phyloP scores from a whole-genome alignment of 1,140 invertebrate genomes.

The Macrostomum lignano region DNA sequence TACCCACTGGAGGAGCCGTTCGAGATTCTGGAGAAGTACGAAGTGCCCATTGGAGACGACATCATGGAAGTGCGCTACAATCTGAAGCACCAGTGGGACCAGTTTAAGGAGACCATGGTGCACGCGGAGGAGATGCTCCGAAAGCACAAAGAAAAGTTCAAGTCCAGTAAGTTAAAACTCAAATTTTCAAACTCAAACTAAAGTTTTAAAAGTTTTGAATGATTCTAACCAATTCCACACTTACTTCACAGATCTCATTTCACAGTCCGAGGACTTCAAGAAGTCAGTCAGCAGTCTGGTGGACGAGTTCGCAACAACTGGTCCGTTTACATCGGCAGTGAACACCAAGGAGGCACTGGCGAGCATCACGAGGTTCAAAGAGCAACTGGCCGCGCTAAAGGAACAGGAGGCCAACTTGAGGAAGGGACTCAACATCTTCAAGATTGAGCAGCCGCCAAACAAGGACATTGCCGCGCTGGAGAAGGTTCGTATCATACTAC shows the following conservation, averaged over 20 bases:
- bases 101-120: slow-evolving; percentile 36
- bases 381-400: slow-evolving; percentile 34
- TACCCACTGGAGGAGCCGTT: slow-evolving; percentile 41
- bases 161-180: not conserved
- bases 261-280: slow-evolving; percentile 37
- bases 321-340: slow-evolving; percentile 29
- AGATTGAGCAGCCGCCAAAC: slow-evolving; percentile 39
- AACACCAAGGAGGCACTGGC: slow-evolving; percentile 33
- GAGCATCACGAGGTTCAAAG: slow-evolving; percentile 34
- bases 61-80: slow-evolving; percentile 32
- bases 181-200: not conserved
- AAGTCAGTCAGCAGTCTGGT: slow-evolving; percentile 34
- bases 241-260: slow-evolving; percentile 35
- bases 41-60: slow-evolving; percentile 20
- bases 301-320: slow-evolving; percentile 34
- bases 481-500: slow-evolving; percentile 24
- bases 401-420: slow-evolving; percentile 37
- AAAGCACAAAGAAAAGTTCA: slow-evolving; percentile 2
- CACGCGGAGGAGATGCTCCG: slow-evolving; percentile 29
- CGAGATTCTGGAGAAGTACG: slow-evolving; percentile 39
- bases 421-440: slow-evolving; percentile 41
- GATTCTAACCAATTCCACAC: slow-evolving; percentile 1
- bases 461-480: slow-evolving; percentile 39
- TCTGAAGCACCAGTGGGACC: slow-evolving; percentile 35
- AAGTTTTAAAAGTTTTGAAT: not conserved